Evolutionary conservation across 2,113 vertebrate species (phyloP).

Genomic region (Cygnus atratus): DNA sequence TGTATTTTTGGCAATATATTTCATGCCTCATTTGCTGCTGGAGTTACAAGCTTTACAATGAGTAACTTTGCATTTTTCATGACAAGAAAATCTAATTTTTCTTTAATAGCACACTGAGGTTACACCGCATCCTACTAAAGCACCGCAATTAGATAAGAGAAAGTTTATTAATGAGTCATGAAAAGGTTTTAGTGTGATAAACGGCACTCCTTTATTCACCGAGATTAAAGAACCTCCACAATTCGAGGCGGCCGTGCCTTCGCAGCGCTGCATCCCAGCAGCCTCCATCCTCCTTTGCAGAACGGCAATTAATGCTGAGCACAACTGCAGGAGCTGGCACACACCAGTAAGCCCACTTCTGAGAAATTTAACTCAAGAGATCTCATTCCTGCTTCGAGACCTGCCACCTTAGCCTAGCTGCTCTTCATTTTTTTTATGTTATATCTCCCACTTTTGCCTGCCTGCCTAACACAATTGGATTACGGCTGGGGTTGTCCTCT

Average conservation of each 20-base stretch:
- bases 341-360: neutral
- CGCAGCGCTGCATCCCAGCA: neutral
- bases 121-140: constrained; percentile 16
- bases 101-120: constrained; percentile 24
- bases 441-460: neutral
- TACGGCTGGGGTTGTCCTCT: neutral
- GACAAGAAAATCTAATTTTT: constrained; percentile 58
- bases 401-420: neutral
- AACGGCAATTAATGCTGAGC: rapidly evolving
- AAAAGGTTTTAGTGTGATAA: constrained; percentile 26
- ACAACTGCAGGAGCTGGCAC: rapidly evolving
- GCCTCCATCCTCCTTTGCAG: neutral
- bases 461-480: neutral
- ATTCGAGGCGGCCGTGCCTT: rapidly evolving
- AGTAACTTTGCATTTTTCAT: constrained; percentile 53
- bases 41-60: constrained; percentile 59
- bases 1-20: constrained; percentile 47
- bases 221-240: neutral
- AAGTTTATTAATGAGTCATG: constrained; percentile 67
- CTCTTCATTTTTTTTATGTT: neutral
- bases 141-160: constrained; percentile 43
- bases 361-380: neutral
- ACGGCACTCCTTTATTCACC: neutral
- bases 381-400: neutral
- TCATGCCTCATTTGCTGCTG: constrained; percentile 65